Base-by-base conservation (phyloP, 2,113 vertebrate genomes). In the Prunella fulvescens region DNA sequence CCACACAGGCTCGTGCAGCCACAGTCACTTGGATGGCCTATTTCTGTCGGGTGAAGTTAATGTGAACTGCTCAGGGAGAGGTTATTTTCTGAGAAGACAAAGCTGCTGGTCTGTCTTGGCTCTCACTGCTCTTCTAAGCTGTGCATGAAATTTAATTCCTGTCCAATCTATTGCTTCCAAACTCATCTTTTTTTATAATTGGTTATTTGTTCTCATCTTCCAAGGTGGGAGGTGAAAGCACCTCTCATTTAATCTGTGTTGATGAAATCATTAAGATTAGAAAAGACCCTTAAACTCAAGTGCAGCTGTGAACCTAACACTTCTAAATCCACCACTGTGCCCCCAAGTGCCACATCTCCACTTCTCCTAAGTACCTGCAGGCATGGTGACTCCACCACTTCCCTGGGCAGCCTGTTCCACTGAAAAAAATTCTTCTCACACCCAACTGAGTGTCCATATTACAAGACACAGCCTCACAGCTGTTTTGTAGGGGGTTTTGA, bases 11-110 rank as follows among this genome's bases (percentile, higher is more conserved):
- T 56, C 2, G 0, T 16, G 44, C n/a, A 35, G 78, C n/a, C 67
- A n/a, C 29, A 57, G 69, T 18, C 47, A 18, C 33, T 90, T 10
- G 19, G 14, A 16, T 86, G 86, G 86, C 95, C 94, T 93, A 28
- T 78, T 96, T 97, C 94, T 97, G 96, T 92, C 94, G 19, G 40
- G 51, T 39, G 35, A 58, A 31, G 88, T 94, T 96, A 90, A 31
- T 18, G 23, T 62, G 56, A 90, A 58, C 35, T 50, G 64, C 79
- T 92, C 70, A 70, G 23, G 74, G 74, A 77, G 28, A 92, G 53
- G 66, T 73, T 88, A 58, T 62, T 86, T 80, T 72, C 51, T 88
- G 71, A 66, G 88, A 73, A 53, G 50, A 82, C 48, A 53, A 90
- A 86, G 67, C 92, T 93, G 47, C 50, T 70, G 47, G 22, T 85